Evolutionary conservation across 2,797 vertebrate genomes (phyloP).

Genomic region (Mormyrus hasselquistii): DNA sequence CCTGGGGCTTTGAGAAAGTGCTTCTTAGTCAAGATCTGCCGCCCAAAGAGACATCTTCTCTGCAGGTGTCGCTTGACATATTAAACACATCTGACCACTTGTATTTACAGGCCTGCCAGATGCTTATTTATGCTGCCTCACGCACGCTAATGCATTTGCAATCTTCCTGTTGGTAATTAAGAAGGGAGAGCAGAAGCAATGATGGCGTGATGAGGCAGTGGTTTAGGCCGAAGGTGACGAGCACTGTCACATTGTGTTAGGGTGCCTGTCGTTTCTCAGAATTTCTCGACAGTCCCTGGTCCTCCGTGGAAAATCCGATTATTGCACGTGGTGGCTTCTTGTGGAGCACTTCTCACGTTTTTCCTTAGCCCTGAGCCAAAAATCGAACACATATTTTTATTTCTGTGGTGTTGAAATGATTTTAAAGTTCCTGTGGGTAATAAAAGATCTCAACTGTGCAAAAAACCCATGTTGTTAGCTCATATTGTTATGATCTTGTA

Average conservation of each 20-base stretch:
- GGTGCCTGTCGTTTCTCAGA: slow-evolving; percentile 33
- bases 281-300: slow-evolving; percentile 47
- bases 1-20: neutral
- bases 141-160: neutral
- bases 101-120: neutral
- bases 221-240: slow-evolving; percentile 23
- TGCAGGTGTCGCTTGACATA: slow-evolving; percentile 5
- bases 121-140: neutral
- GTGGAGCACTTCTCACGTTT: slow-evolving; percentile 35
- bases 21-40: neutral
- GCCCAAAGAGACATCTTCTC: neutral
- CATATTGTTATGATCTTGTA: neutral
- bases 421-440: neutral
- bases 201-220: slow-evolving; percentile 16
- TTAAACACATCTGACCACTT: slow-evolving; percentile 19
- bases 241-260: slow-evolving; percentile 42
- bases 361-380: slow-evolving; percentile 37
- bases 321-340: slow-evolving; percentile 59
- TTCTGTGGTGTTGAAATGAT: neutral
- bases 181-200: neutral
- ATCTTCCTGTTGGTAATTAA: slow-evolving; percentile 15
- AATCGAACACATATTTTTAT: slow-evolving; percentile 32
- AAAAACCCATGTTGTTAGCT: neutral
- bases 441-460: neutral
- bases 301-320: slow-evolving; percentile 66